Base-by-base conservation (phyloP, 2,797 vertebrate genomes). In the Stomatorhinus walkeri region DNA sequence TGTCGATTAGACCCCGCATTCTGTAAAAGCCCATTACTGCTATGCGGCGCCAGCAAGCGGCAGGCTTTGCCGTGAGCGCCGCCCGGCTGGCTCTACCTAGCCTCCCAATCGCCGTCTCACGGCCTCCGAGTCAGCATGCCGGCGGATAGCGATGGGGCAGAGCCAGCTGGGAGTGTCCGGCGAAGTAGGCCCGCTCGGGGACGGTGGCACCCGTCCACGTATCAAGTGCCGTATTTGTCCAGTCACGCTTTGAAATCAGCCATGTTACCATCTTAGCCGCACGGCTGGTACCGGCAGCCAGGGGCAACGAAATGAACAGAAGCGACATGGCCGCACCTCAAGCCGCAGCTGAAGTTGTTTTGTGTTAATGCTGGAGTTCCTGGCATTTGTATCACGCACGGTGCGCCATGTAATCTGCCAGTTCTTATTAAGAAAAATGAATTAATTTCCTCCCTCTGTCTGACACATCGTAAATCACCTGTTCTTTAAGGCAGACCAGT, bases 161-260 rank as follows among this genome's bases (percentile, higher is more conserved):
- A 28, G 43, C 81, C 81, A 85, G 81, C 81, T 85, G 40, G 81
- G 81, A 46, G 19, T 56, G 79, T 59, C 64, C 87, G 86, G 24
- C 10, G 24, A 72, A 36, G 64, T 28, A 1, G 64, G 64, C 10
- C 61, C 64, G 12, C 64, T 32, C 12, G 0, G 10, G 64, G 88
- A 88, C 49, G 89, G 90, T 90, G 89, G 90, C 88, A 72, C 59
- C n/a, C 87, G 89, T 90, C 89, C 85, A 90, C 79, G 89, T 89
- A 88, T 90, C 81, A 83, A 72, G 87, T 59, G 86, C 89, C 43
- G 56, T 49, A 32, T n/a, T 43, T 24, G 48, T 24, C 84, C 72
- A 64, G 72, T 89, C 88, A 51, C 7, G n/a, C 54, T 52, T 56
- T 22, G 46, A 88, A 88, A 19, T 24, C 32, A 32, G 59, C 22